Evolutionary conservation across 2,888 invertebrate genomes (phyloP).

Genomic region (Drosophila mettleri): DNA sequence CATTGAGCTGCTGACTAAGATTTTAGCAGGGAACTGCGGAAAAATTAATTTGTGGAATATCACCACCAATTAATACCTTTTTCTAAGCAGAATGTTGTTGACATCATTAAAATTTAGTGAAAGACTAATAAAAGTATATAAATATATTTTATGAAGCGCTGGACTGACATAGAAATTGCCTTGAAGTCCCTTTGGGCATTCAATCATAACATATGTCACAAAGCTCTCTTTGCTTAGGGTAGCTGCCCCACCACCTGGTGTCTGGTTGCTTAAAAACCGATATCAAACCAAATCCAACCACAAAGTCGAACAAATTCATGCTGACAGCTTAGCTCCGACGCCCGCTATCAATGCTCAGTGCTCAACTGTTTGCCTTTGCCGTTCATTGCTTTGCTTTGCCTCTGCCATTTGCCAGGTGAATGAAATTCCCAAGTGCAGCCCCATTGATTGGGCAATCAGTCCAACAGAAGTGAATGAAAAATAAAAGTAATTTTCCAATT

Average conservation of each 20-base stretch:
- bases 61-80: no score
- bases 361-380: not conserved
- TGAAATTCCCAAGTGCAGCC: constrained; percentile 7
- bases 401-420: constrained; percentile 12
- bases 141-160: no score
- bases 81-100: no score
- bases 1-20: not conserved
- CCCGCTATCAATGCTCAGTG: not conserved
- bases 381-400: not conserved
- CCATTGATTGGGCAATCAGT: constrained; percentile 23
- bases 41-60: no score
- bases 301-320: constrained; percentile 10
- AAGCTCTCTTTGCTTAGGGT: not conserved
- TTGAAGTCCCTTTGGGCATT: not conserved
- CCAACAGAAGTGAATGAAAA: constrained; percentile 1
- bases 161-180: not conserved
- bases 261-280: constrained; percentile 42
- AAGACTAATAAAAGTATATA: no score
- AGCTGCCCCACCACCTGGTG: constrained; percentile 6
- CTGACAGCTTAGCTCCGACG: constrained; percentile 4
- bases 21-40: not conserved
- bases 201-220: not conserved
- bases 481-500: constrained; percentile 2
- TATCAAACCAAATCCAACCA: constrained; percentile 55
- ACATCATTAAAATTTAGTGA: no score